Evolutionary conservation across 2,888 invertebrate species (phyloP).

Genomic region (Hydrotaea cyrtoneurina): DNA sequence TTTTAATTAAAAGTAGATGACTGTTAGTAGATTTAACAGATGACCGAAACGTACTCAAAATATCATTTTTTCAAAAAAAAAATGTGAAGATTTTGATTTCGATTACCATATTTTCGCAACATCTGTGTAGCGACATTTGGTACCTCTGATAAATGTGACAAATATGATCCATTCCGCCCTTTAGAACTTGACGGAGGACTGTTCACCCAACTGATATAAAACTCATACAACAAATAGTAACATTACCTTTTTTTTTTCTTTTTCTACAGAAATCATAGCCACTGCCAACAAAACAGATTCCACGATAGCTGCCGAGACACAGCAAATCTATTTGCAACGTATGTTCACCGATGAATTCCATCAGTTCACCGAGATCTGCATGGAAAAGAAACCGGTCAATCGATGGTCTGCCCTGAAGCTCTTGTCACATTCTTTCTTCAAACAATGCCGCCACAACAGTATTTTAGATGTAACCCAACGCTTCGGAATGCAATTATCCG

Average conservation of each 20-base stretch:
- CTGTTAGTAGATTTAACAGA: no score
- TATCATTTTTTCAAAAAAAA: no score
- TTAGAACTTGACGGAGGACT: no score
- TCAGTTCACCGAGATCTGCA: constrained; percentile 87
- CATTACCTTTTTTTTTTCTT: background rate
- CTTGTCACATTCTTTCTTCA: constrained; percentile 88
- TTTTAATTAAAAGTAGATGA: no score
- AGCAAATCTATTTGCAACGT: constrained; percentile 83
- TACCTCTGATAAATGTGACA: no score
- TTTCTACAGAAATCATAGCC: constrained; percentile 64
- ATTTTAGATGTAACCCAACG: constrained; percentile 77
- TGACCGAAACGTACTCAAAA: no score
- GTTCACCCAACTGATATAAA: no score
- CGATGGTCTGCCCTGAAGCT: constrained; percentile 87
- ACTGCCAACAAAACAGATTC: constrained; percentile 76
- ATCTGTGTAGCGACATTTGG: no score
- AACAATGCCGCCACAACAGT: constrained; percentile 82
- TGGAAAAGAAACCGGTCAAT: constrained; percentile 86
- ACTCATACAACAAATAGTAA: no score
- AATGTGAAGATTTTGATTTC: no score
- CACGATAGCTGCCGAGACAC: constrained; percentile 75
- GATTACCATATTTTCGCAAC: no score
- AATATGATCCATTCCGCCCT: no score
- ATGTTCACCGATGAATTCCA: constrained; percentile 90
- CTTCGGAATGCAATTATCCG: constrained; percentile 74